Evolutionary conservation across 2,797 vertebrate genomes (phyloP).

Genomic region (Sciurus vulgaris): DNA sequence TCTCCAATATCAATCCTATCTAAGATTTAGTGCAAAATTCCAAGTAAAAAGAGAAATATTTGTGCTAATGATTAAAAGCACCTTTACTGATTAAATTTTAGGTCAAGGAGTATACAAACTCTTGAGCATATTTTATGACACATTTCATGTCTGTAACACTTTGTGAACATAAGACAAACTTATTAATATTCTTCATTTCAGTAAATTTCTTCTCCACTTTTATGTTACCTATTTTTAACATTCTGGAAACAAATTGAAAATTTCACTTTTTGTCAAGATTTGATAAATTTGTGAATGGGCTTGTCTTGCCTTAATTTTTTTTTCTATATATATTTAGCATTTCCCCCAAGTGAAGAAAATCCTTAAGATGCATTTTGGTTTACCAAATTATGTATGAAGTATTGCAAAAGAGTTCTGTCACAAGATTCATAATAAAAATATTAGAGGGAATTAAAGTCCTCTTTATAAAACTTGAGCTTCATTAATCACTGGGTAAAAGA

Average conservation of each 20-base stretch:
- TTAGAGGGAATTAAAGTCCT: conserved; percentile 86
- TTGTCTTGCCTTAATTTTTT: conserved; percentile 79
- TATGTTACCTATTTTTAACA: conserved; percentile 72
- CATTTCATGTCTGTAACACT: conserved; percentile 19
- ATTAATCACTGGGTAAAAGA: conserved; percentile 87
- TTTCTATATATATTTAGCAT: conserved; percentile 73
- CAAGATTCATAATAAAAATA: conserved; percentile 87
- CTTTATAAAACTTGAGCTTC: conserved; percentile 84
- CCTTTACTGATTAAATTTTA: conserved; percentile 44
- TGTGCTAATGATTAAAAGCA: conserved; percentile 35
- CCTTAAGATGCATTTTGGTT: conserved; percentile 83
- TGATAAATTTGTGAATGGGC: conserved; percentile 57
- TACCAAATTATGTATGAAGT: conserved; percentile 86
- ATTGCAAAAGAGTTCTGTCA: conserved; percentile 87
- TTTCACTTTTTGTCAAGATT: conserved; percentile 66
- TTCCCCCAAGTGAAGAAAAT: conserved; percentile 86
- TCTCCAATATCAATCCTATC: conserved; percentile 4
- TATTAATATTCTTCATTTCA: conserved; percentile 57
- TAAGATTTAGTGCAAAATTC: not conserved
- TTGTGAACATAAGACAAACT: not conserved
- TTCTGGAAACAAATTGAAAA: conserved; percentile 33
- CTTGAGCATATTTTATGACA: not conserved
- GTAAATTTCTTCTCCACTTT: conserved; percentile 68
- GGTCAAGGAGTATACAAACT: not conserved
- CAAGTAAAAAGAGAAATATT: not conserved